These are phyloP conservation scores for Asobara japonica DNA, from an alignment of 1,140 invertebrate species.

Conservation along the genomic window DNA sequence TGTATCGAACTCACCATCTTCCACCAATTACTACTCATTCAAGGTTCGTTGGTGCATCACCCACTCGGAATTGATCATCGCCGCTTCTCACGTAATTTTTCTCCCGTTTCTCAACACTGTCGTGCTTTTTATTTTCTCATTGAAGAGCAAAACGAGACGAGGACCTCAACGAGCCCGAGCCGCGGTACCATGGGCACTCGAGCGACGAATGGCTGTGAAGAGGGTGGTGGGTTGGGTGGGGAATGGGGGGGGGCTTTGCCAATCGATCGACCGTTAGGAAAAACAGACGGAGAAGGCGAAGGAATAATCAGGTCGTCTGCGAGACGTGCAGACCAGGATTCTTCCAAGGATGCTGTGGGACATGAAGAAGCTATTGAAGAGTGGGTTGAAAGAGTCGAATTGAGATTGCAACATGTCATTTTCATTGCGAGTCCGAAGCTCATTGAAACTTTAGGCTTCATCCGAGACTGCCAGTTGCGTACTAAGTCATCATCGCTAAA, in stretches of 20 bases:
- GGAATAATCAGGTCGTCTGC: constrained; percentile 12
- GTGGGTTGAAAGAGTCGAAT: too few species aligned
- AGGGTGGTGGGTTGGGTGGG: background rate
- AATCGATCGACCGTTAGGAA: background rate
- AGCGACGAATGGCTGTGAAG: background rate
- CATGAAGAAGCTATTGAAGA: too few species aligned
- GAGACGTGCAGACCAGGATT: constrained; percentile 1
- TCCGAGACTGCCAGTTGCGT: too few species aligned
- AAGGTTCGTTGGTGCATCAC: constrained; percentile 1
- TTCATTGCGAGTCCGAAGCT: too few species aligned
- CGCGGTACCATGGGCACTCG: background rate
- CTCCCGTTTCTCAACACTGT: background rate
- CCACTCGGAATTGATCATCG: constrained; percentile 1
- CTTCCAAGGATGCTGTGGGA: too few species aligned
- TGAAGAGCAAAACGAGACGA: constrained; percentile 15
- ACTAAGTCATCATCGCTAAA: too few species aligned
- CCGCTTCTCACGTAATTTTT: constrained; percentile 6
- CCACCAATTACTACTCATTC: background rate
- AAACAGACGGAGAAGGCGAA: background rate
- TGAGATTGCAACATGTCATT: too few species aligned
- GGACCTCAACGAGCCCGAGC: background rate
- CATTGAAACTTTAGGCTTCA: too few species aligned
- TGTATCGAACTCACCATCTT: background rate
- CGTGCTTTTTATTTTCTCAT: constrained; percentile 16
- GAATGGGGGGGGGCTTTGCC: background rate